Evolutionary conservation across 2,888 invertebrate genomes (phyloP), one percentile per base, ranked within the genome.

Genomic region (Hymenopus coronatus): DNA sequence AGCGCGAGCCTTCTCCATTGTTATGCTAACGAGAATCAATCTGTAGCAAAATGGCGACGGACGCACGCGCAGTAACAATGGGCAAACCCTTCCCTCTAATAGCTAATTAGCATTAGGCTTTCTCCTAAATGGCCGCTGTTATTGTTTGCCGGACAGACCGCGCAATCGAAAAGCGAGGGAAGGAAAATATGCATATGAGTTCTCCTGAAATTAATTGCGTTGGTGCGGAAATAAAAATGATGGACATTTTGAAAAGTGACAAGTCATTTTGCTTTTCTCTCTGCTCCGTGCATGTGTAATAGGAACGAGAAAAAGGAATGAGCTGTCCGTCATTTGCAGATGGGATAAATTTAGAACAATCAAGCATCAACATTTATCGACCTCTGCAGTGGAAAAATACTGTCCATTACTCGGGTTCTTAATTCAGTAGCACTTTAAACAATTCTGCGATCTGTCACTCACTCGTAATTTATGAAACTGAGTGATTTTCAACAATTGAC

Each of bases 1-100:
- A 27, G 33, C 28, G 82, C 33, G 82, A 82, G 40, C 82, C 33
- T 30, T 82, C 12, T 30, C 82, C 87, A 87, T 87, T 87, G 87
- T 87, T n/a, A 87, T 87, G 87, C 33, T 87, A 87, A 87, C 82
- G 9, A n/a, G 87, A 33, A 82, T 87, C 87, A 87, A 87, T 87
- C 87, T 87, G 82, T 33, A 82, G 82, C 33, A 82, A 87, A 82
- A 82, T 87, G 87, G 87, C 87, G 87, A 82, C 82, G 87, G 87
- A 28, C 20, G 82, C 82, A 82, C 40, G 87, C 87, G 82, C 82
- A 82, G 33, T 81, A 70, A 82, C 87, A 87, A 87, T 87, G 82
- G 87, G 40, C 87, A 82, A n/a, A 84, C 30, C 87, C 82, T 27
- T 82, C 30, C 70, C 87, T 82, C 87, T 87, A 87, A 87, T 87